Evolutionary conservation across 2,113 vertebrate genomes (phyloP).

Genomic region (Edolisoma coerulescens): DNA sequence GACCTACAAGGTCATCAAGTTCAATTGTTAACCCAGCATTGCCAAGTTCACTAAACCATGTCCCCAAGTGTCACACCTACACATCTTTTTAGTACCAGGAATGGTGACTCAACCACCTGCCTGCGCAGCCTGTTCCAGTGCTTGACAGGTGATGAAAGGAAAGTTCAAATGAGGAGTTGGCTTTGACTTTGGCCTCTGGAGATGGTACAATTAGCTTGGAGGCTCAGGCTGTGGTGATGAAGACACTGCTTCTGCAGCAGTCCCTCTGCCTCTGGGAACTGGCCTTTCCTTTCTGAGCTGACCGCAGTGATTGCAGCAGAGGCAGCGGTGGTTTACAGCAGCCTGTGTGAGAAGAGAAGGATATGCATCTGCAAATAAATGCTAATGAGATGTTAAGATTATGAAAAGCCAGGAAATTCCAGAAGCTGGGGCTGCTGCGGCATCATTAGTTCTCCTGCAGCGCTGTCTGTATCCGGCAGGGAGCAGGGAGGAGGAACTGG

Average conservation of each 20-base stretch:
- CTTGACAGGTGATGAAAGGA: background rate
- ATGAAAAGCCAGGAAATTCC: conserved; percentile 58
- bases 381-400: conserved; percentile 40
- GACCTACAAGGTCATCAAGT: background rate
- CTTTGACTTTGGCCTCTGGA: background rate
- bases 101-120: background rate
- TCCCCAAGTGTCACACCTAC: background rate
- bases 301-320: background rate
- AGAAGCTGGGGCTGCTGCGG: background rate
- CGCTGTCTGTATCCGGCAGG: fast-evolving
- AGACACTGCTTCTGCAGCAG: background rate
- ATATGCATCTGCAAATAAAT: conserved; percentile 33
- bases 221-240: background rate
- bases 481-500: background rate
- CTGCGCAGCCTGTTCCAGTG: background rate
- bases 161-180: background rate
- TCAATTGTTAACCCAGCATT: background rate
- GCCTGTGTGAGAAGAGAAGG: conserved; percentile 12
- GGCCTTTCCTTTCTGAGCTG: background rate
- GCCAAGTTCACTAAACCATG: background rate
- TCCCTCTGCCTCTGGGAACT: background rate
- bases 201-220: background rate
- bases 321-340: background rate
- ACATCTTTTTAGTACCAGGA: background rate
- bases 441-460: background rate